Conservation (phyloP, 2,797 vertebrate genomes). For the Triplophysa yarkandensis region DNA sequence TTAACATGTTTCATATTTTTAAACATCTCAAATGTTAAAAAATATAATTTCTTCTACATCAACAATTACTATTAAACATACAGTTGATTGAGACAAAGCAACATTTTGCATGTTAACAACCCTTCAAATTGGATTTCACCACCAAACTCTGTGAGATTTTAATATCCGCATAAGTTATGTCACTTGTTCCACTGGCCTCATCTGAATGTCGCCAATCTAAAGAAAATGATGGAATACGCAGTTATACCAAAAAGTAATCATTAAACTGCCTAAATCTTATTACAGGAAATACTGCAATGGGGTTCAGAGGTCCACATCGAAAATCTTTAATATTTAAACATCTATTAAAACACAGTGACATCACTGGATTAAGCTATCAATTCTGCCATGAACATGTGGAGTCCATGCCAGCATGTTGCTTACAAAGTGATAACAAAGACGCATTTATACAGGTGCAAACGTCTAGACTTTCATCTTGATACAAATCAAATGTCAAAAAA, state of each 20-base stretch:
- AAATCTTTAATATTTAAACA: neutral
- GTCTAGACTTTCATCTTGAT: no score
- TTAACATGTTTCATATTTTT: no score
- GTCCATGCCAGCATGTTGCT: no score
- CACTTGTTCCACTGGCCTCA: constrained; percentile 82
- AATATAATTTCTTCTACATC: neutral
- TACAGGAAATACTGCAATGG: neutral
- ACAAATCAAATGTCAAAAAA: no score
- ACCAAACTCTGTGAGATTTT: no score
- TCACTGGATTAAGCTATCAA: neutral
- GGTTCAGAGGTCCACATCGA: neutral
- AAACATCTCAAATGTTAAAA: neutral
- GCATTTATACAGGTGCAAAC: neutral
- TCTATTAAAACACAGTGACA: neutral
- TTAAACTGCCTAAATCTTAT: no score
- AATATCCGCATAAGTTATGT: constrained; percentile 62
- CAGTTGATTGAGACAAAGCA: neutral
- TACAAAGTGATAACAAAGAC: no score
- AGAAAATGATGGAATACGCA: neutral
- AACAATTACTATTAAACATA: neutral
- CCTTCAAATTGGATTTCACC: neutral
- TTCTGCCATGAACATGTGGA: neutral
- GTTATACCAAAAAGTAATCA: neutral
- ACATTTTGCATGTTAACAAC: neutral
- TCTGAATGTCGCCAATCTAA: constrained; percentile 86